phyloP scores from a whole-genome alignment of 2,113 vertebrate species.

The Planiliza haematocheilus region DNA sequence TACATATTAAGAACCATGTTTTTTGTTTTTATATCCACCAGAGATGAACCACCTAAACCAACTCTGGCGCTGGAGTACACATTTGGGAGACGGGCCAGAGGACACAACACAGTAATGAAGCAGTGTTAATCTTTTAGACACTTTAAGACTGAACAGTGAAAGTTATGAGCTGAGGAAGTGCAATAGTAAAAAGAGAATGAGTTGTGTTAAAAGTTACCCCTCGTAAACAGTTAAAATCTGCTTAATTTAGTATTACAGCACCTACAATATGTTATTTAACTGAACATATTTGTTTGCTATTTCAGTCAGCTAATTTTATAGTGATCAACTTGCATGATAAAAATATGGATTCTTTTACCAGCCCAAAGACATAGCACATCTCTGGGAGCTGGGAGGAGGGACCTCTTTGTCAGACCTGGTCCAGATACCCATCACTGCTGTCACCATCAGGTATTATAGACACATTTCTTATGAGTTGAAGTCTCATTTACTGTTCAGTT shows the following conservation, averaged over 20 bases:
- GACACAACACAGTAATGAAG: slow-evolving; percentile 88
- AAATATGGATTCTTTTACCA: slow-evolving; percentile 68
- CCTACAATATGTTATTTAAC: too few relatives aligned
- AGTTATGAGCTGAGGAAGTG: too few relatives aligned
- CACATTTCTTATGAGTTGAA: background rate
- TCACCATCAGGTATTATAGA: slow-evolving; percentile 82
- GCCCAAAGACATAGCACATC: slow-evolving; percentile 94
- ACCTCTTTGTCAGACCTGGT: slow-evolving; percentile 91
- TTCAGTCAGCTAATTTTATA: too few relatives aligned
- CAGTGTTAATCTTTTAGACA: rapidly evolving
- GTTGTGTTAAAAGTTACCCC: too few relatives aligned
- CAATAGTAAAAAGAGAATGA: too few relatives aligned
- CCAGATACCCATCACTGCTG: slow-evolving; percentile 88
- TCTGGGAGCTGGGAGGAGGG: slow-evolving; percentile 97
- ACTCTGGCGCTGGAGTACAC: slow-evolving; percentile 96
- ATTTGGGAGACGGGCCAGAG: slow-evolving; percentile 90
- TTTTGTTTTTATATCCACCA: slow-evolving; percentile 59
- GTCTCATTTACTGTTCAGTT: background rate
- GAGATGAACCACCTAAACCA: slow-evolving; percentile 92
- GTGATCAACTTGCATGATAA: background rate
- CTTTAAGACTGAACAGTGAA: background rate
- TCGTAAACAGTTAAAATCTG: too few relatives aligned
- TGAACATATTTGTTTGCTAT: too few relatives aligned
- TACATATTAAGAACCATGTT: background rate
- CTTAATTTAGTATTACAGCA: background rate